These are phyloP conservation scores for Oscheius onirici DNA, from an alignment of 2,888 invertebrate genomes.

Conservation along the genomic window DNA sequence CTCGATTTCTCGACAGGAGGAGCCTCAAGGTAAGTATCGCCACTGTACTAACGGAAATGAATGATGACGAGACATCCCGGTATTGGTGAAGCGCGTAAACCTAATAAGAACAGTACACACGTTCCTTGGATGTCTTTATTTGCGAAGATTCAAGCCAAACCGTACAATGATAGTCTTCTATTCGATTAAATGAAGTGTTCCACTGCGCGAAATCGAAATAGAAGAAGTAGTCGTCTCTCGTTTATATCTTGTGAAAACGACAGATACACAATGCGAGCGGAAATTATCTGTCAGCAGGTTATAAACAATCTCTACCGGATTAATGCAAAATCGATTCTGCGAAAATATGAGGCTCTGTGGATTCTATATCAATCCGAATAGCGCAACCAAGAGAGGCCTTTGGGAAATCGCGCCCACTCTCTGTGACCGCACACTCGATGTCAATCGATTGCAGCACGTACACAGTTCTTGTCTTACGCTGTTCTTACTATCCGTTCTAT, in stretches of 20 bases:
- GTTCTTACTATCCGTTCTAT: not conserved
- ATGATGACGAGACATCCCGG: not conserved
- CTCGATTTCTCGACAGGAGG: not conserved
- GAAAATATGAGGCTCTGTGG: too few species aligned
- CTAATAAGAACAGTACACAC: constrained; percentile 25
- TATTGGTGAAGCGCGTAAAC: constrained; percentile 12
- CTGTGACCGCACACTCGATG: constrained; percentile 3
- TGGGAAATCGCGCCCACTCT: not conserved
- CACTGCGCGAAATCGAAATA: not conserved
- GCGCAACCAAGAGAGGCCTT: too few species aligned
- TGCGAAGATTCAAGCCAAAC: not conserved
- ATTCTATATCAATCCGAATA: too few species aligned
- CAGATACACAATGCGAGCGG: too few species aligned
- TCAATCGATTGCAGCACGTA: constrained; percentile 4
- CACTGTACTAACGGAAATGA: not conserved
- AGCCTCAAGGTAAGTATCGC: constrained; percentile 10
- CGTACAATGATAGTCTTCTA: not conserved
- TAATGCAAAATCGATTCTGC: too few species aligned
- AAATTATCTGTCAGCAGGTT: too few species aligned
- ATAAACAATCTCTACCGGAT: too few species aligned
- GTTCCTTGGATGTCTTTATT: not conserved
- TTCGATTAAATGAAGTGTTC: not conserved
- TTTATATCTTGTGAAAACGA: too few species aligned
- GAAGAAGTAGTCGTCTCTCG: too few species aligned
- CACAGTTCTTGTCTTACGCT: not conserved